Evolutionary conservation across 1,140 invertebrate species (phyloP), one percentile per base, ranked within the genome.

Genomic region (Bombus cullumanus): DNA sequence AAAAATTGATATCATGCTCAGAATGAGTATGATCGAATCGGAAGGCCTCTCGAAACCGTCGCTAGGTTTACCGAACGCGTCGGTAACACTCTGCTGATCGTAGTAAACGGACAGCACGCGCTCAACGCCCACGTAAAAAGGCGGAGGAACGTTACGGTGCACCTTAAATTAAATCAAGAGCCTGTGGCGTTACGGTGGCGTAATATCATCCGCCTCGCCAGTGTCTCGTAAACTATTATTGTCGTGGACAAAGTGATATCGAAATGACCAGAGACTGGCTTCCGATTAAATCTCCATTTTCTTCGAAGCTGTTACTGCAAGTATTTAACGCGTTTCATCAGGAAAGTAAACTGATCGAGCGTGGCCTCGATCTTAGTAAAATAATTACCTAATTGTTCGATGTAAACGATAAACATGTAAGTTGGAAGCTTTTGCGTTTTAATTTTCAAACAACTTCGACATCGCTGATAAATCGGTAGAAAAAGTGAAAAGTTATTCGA

Each of bases 101-200:
- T 78, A 66, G 74, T 80, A 41, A 86, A 86, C 66, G 81, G 74
- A 43, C 73, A 87, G 88, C 89, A 81, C 89, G 88, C 88, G 86
- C 79, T 47, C 74, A 39, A 90, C 89, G 86, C 89, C 89, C 88
- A 90, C 89, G 75, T 89, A 81, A 87, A 78, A 88, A 90, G 89
- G 66, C 80, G 86, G 83, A 85, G 53, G 89, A 64, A 90, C 76
- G 78, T 90, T 90, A 84, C 83, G 57, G 81, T 87, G 89, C 64
- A 89, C 82, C 86, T 89, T 90, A 89, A 90, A 89, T 89, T 89
- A 90, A 90, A 87, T 87, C 79, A 78, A 87, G 75, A 72, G 69
- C 85, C 85, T 15, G 64, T 81, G 74, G 89, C 86, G 83, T 87
- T 64, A n/a, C 74, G 74, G 75, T 90, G 89, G 89, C 82, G 89